These are phyloP conservation scores for Myodes glareolus DNA, from an alignment of 2,113 vertebrate species.

Conservation along the genomic window DNA sequence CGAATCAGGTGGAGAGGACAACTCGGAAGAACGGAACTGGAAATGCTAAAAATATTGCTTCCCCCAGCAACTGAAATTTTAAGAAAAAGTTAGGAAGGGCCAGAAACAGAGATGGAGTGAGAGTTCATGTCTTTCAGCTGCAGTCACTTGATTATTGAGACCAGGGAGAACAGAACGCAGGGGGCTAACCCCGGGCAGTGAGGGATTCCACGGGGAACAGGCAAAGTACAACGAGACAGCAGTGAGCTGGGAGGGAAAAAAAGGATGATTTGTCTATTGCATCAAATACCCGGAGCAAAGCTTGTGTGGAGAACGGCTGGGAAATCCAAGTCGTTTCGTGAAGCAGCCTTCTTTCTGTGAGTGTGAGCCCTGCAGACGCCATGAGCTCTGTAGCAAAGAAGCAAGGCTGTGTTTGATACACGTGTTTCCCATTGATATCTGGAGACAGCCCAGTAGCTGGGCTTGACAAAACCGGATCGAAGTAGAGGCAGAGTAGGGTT, in stretches of 20 bases:
- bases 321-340: neutral
- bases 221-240: neutral
- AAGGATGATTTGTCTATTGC: neutral
- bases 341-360: slow-evolving; percentile 45
- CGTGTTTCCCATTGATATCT: slow-evolving; percentile 91
- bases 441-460: slow-evolving; percentile 89
- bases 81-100: slow-evolving; percentile 67
- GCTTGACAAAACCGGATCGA: slow-evolving; percentile 87
- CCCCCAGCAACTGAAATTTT: slow-evolving; percentile 73
- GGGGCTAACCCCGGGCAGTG: neutral
- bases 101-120: slow-evolving; percentile 73
- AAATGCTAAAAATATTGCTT: slow-evolving; percentile 84
- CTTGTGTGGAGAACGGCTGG: neutral
- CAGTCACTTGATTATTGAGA: slow-evolving; percentile 1
- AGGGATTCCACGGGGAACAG: fast-evolving
- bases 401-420: slow-evolving; percentile 86
- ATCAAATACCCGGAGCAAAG: neutral
- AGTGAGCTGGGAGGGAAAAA: neutral
- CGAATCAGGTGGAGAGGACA: slow-evolving; percentile 77
- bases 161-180: neutral
- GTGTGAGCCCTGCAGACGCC: slow-evolving; percentile 53
- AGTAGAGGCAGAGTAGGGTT: slow-evolving; percentile 86
- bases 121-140: slow-evolving; percentile 51
- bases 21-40: slow-evolving; percentile 72
- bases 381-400: slow-evolving; percentile 26